These are phyloP conservation scores for Netelia inedita DNA, from an alignment of 2,888 invertebrate genomes.

Conservation along the genomic window DNA sequence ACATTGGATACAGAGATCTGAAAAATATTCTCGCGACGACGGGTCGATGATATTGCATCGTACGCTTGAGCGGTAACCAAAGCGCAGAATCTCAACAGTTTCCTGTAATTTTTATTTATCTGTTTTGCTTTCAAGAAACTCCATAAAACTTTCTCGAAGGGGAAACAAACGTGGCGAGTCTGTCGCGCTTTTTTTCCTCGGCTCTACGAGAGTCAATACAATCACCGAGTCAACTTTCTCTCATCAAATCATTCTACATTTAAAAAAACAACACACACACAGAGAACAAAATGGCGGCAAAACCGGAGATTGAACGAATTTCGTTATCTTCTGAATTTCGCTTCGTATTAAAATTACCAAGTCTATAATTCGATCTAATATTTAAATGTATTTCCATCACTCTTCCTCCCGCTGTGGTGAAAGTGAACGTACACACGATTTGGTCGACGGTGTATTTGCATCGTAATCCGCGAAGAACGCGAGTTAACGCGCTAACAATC, in stretches of 20 bases:
- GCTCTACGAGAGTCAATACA: slow-evolving; percentile 22
- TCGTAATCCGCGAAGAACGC: too few relatives aligned
- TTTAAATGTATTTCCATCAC: too few relatives aligned
- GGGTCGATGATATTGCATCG: slow-evolving; percentile 37
- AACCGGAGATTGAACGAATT: not conserved
- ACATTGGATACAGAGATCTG: slow-evolving; percentile 27
- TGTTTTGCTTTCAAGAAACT: slow-evolving; percentile 26
- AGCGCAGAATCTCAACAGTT: slow-evolving; percentile 13
- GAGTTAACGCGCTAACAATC: not conserved
- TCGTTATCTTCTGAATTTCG: too few relatives aligned
- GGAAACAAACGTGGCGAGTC: slow-evolving; percentile 18
- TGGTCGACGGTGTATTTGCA: too few relatives aligned
- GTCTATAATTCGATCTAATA: too few relatives aligned
- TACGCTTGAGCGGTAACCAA: slow-evolving; percentile 8
- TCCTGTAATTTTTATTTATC: slow-evolving; percentile 38
- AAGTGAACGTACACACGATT: too few relatives aligned
- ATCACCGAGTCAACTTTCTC: slow-evolving; percentile 21
- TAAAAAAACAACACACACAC: not conserved
- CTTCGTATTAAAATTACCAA: too few relatives aligned
- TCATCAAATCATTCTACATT: not conserved
- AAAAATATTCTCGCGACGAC: slow-evolving; percentile 15
- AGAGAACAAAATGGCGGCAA: not conserved
- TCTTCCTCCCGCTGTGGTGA: too few relatives aligned
- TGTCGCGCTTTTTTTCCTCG: slow-evolving; percentile 11
- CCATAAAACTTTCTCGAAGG: slow-evolving; percentile 2